Percentiles rank a stretch among this genome's conserved stretches.
Conservation (phyloP, 2,797 vertebrate genomes). For the Centropyge bicolor region DNA sequence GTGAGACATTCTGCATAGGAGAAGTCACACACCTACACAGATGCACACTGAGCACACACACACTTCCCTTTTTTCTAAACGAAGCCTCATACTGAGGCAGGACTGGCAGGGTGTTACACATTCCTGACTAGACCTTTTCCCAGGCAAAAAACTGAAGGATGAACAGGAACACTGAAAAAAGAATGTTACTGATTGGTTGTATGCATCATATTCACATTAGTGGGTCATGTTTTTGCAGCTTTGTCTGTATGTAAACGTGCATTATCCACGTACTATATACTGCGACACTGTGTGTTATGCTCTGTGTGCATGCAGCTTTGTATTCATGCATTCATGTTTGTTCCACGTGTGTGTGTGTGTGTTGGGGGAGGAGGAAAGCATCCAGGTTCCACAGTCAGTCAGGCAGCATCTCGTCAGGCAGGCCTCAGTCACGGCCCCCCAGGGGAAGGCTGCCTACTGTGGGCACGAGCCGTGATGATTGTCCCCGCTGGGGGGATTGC, state of each 20-base stretch:
- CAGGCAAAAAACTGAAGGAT: constrained; percentile 13
- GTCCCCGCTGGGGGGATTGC: constrained; percentile 76
- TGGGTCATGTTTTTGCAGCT: constrained; percentile 27
- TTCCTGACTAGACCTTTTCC: constrained; percentile 19
- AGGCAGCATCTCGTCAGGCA: constrained; percentile 86
- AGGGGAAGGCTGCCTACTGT: constrained; percentile 84
- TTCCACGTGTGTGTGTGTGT: constrained; percentile 42
- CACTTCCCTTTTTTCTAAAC: constrained; percentile 27
- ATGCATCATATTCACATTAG: constrained; percentile 9
- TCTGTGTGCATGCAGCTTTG: constrained; percentile 42
- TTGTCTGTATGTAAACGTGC: constrained; percentile 20
- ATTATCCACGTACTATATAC: background rate
- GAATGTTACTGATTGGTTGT: background rate
- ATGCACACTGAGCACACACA: constrained; percentile 47
- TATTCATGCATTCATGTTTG: constrained; percentile 53
- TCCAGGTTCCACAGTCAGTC: constrained; percentile 84
- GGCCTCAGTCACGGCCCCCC: constrained; percentile 83
- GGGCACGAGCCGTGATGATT: constrained; percentile 86
- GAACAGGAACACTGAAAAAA: constrained; percentile 9
- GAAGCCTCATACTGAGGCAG: constrained; percentile 29
- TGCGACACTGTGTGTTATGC: background rate
- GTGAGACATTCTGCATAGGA: constrained; percentile 57
- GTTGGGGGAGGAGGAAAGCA: constrained; percentile 64
- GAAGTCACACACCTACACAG: constrained; percentile 47
- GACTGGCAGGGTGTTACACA: constrained; percentile 37